Percentiles rank a stretch among this genome's conserved stretches.
These are phyloP conservation scores for Littorina saxatilis DNA, from an alignment of 1,140 invertebrate species.

Conservation along the genomic window DNA sequence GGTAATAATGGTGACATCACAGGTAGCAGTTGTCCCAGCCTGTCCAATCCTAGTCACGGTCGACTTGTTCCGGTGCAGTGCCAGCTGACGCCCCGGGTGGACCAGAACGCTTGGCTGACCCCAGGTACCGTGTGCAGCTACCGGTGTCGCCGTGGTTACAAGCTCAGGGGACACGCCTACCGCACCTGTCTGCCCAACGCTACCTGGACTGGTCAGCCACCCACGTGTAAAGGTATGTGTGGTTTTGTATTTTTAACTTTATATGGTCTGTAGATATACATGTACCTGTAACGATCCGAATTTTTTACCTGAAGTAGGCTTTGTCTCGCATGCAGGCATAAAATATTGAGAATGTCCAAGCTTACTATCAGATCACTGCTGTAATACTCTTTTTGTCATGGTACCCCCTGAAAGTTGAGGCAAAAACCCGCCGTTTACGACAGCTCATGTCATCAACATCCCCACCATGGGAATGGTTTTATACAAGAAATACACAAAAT, in stretches of 20 bases:
- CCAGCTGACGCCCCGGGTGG: conserved; percentile 2
- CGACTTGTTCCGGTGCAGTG: conserved; percentile 11
- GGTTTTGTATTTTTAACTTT: no score
- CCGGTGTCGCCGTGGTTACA: conserved; percentile 29
- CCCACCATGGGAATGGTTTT: no score
- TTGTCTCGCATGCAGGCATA: neutral
- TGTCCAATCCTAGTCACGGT: conserved; percentile 12
- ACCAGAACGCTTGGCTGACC: conserved; percentile 18
- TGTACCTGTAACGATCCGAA: no score
- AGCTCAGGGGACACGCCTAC: conserved; percentile 10
- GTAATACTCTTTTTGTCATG: no score
- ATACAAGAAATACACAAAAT: no score
- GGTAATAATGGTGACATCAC: neutral
- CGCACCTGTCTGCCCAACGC: conserved; percentile 38
- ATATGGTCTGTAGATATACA: no score
- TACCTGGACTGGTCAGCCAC: conserved; percentile 35
- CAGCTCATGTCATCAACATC: no score
- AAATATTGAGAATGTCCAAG: no score
- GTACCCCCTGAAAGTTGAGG: no score
- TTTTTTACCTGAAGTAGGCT: no score
- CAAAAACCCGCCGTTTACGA: no score
- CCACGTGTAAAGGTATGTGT: conserved; percentile 35
- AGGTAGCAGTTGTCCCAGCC: conserved; percentile 20
- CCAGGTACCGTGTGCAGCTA: conserved; percentile 38
- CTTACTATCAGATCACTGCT: no score